Conservation (phyloP, 1,140 invertebrate genomes). For the Triops cancriformis region DNA sequence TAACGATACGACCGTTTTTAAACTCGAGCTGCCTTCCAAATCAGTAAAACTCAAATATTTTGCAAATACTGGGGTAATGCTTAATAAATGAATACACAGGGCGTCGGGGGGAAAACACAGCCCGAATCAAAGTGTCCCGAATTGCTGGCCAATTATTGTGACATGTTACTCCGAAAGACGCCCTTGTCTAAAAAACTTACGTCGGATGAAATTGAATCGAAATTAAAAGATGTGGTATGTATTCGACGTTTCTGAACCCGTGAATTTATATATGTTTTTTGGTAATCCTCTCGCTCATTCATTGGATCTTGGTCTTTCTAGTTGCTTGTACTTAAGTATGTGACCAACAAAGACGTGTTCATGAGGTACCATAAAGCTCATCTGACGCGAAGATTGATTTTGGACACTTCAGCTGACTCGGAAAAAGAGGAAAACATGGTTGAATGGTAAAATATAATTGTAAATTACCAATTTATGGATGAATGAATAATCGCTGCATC, state of each 20-base stretch:
- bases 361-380: conserved; percentile 99
- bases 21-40: conserved; percentile 60
- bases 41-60: conserved; percentile 41
- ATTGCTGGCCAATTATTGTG: conserved; percentile 98
- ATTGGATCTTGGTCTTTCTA: conserved; percentile 32
- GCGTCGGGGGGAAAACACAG: conserved; percentile 42
- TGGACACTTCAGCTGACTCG: conserved; percentile 94
- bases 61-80: not conserved
- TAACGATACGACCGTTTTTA: conserved; percentile 96
- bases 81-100: not conserved
- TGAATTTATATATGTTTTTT: no score
- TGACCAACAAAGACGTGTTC: conserved; percentile 99
- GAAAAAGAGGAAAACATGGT: conserved; percentile 99
- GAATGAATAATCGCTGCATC: conserved; percentile 6
- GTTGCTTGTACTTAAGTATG: conserved; percentile 94
- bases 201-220: conserved; percentile 92
- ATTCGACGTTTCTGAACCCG: not conserved
- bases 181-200: conserved; percentile 92
- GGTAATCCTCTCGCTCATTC: no score
- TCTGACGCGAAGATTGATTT: conserved; percentile 85
- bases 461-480: not conserved
- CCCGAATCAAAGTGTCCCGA: conserved; percentile 98
- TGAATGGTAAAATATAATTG: conserved; percentile 61
- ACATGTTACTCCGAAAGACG: conserved; percentile 95
- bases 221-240: conserved; percentile 80